These are phyloP conservation scores for Charadrius vociferus DNA, from an alignment of 2,113 vertebrate species.

Conservation along the genomic window DNA sequence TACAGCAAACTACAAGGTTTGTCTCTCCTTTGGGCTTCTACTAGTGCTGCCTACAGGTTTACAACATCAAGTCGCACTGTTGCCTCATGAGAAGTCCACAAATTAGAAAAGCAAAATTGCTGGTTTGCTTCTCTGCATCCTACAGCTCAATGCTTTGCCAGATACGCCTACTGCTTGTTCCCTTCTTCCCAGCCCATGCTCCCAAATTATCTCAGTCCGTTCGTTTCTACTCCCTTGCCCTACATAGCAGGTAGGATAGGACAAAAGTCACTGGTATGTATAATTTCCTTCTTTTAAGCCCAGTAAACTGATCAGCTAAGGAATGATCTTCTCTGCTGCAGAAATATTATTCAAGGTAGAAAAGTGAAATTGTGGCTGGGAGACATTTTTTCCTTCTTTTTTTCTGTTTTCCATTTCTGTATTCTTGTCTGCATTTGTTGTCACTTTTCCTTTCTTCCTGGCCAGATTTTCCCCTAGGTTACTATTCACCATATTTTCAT, in stretches of 20 bases:
- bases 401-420: not conserved
- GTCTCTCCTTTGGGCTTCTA: not conserved
- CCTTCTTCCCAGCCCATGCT: not conserved
- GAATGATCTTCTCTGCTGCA: not conserved
- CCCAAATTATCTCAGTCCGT: not conserved
- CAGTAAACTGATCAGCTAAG: not conserved
- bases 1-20: not conserved
- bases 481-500: not conserved
- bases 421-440: not conserved
- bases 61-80: not conserved
- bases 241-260: not conserved
- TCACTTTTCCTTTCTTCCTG: not conserved
- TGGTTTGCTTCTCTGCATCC: not conserved
- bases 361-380: not conserved
- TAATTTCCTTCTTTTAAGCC: not conserved
- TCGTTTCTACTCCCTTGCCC: not conserved
- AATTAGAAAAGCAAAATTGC: not conserved
- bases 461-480: not conserved
- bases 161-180: not conserved
- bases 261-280: not conserved
- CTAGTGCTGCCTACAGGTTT: not conserved
- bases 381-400: not conserved
- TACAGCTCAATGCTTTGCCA: not conserved
- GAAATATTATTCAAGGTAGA: not conserved
- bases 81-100: not conserved